These are phyloP conservation scores for Ecliptopera silaceata DNA, from an alignment of 2,888 invertebrate species.

Conservation along the genomic window DNA sequence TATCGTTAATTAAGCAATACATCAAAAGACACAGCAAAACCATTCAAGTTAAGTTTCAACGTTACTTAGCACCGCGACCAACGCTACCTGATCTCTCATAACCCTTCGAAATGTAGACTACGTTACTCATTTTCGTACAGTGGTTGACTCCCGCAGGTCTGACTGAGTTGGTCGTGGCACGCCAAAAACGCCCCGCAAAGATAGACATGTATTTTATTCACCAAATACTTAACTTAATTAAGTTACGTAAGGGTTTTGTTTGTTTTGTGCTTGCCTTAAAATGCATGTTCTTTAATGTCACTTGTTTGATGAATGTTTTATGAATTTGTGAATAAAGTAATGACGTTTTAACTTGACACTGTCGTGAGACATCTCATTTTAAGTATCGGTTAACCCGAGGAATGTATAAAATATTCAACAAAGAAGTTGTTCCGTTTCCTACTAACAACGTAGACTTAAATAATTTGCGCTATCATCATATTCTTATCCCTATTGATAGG, in stretches of 20 bases:
- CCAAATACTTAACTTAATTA: conserved; percentile 29
- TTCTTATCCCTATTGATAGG: too few species aligned
- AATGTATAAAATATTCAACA: too few species aligned
- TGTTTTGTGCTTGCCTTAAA: conserved; percentile 17
- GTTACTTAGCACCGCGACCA: conserved; percentile 2
- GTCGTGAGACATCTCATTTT: too few species aligned
- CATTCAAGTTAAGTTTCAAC: conserved; percentile 15
- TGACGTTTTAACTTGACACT: too few species aligned
- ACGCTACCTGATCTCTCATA: not conserved
- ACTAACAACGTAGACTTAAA: too few species aligned
- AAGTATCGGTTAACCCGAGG: too few species aligned
- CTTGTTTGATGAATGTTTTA: conserved; percentile 14
- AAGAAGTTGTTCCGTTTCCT: too few species aligned
- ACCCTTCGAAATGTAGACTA: not conserved
- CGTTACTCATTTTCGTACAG: not conserved
- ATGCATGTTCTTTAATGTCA: conserved; percentile 10
- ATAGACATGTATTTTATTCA: conserved; percentile 25
- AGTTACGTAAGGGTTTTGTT: conserved; percentile 20
- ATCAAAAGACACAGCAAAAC: conserved; percentile 9
- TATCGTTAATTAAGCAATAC: conserved; percentile 16
- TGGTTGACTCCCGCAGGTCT: not conserved
- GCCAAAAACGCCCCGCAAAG: conserved; percentile 22
- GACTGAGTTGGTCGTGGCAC: conserved; percentile 5
- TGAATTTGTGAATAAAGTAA: conserved; percentile 6
- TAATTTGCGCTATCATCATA: too few species aligned